These are phyloP conservation scores for Synaphobranchus kaupii DNA, from an alignment of 2,797 vertebrate genomes.

Conservation along the genomic window DNA sequence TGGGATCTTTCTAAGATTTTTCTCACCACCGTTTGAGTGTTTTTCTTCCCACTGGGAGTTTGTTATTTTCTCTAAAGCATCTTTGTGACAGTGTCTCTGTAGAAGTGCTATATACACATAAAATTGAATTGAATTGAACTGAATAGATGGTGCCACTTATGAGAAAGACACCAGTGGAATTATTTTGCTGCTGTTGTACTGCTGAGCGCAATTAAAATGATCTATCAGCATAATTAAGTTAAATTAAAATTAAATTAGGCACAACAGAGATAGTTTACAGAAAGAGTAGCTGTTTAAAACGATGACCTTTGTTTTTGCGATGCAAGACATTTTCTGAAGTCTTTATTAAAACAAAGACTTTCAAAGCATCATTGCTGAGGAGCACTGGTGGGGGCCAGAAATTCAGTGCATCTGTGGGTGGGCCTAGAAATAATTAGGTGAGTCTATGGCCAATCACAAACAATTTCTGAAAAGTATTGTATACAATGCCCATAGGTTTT, in stretches of 20 bases:
- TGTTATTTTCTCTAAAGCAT: background rate
- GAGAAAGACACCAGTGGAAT: background rate
- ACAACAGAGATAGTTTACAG: background rate
- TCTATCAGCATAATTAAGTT: background rate
- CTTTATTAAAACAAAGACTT: background rate
- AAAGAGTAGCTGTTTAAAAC: background rate
- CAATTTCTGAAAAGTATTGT: no score
- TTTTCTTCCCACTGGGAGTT: background rate
- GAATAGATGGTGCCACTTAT: background rate
- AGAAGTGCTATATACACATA: background rate
- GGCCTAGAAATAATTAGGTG: no score
- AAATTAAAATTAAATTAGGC: background rate
- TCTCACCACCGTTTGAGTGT: no score
- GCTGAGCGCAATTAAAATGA: background rate
- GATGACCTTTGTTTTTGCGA: slow-evolving; percentile 4
- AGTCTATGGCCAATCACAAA: no score
- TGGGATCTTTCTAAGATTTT: no score
- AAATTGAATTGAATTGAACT: background rate
- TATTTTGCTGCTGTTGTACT: background rate
- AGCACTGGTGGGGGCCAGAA: background rate
- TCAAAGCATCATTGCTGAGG: background rate
- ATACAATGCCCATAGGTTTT: no score
- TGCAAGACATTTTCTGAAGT: background rate
- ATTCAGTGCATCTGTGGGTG: no score
- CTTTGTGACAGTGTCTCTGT: background rate